phyloP scores from a whole-genome alignment of 2,113 vertebrate species.

The Calyptommatus sinebrachiatus region DNA sequence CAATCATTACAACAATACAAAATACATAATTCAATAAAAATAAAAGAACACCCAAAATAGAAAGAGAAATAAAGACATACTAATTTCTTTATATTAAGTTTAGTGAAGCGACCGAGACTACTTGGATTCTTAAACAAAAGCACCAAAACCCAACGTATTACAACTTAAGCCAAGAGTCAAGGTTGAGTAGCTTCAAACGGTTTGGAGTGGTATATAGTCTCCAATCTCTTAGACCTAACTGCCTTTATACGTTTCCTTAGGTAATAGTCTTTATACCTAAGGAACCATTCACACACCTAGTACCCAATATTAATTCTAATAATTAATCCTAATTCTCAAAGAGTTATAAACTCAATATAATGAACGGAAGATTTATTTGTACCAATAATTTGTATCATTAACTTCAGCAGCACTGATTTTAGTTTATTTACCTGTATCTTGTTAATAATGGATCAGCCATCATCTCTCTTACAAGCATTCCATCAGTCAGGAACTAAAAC shows the following conservation, averaged over 20 bases:
- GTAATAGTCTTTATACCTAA: too few relatives aligned
- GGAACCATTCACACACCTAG: not conserved
- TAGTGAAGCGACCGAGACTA: too few relatives aligned
- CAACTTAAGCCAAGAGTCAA: too few relatives aligned
- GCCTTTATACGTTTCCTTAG: not conserved
- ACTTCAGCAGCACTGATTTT: not conserved
- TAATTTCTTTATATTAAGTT: too few relatives aligned
- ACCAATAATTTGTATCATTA: not conserved
- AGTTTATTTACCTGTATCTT: constrained; percentile 86
- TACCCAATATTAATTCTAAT: too few relatives aligned
- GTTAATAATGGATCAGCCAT: constrained; percentile 96
- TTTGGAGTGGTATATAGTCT: not conserved
- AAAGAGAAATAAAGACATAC: too few relatives aligned
- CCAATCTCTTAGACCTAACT: not conserved
- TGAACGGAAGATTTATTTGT: not conserved
- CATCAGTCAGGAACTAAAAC: constrained; percentile 93
- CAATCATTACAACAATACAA: too few relatives aligned
- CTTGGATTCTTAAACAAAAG: too few relatives aligned
- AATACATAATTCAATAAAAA: too few relatives aligned
- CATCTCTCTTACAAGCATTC: constrained; percentile 98
- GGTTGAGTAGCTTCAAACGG: too few relatives aligned
- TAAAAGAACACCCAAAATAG: too few relatives aligned
- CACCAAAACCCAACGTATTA: too few relatives aligned
- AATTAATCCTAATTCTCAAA: not conserved
- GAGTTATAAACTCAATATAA: not conserved